Evolutionary conservation across 1,140 invertebrate species (phyloP), one percentile per base, ranked within the genome.

Genomic region (Caenorhabditis tropicalis): DNA sequence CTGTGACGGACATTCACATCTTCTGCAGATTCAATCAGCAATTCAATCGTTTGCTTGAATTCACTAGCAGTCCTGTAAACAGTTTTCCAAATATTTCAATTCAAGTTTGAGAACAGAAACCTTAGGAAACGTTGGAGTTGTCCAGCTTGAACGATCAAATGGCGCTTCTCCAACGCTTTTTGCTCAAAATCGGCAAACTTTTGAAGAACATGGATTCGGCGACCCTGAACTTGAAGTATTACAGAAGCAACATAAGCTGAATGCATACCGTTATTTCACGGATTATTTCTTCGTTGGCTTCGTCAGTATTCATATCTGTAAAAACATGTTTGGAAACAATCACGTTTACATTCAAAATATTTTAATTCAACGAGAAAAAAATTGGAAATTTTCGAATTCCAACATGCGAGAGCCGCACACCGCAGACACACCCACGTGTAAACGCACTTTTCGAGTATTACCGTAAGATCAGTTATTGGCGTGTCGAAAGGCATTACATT

Each of bases 131-230:
- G n/a, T 46, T 74, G 65, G 2, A 74, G 36, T 46, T 74, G 36
- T n/a, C 36, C 6, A 12, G 65, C 43, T 43, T 74, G 65, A 43
- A 74, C n/a, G 7, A 74, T 16, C 19, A 43, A 46, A 4, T n/a
- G 9, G 10, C 65, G 33, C 24, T 74, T 74, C 9, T 74, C 16
- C 3, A 24, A 10, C 43, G 65, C 65, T 24, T 74, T 74, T 12
- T 24, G n/a, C n/a, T 74, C 65, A 9, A 74, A 74, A 74, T 74
- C 65, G 3, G 19, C 36, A 43, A 74, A 74, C n/a, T 74, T 74
- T 15, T 74, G 65, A 46, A 74, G 65, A 4, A 74, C 65, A 12
- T 74, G 65, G 15, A 74, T n/a, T 12, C 65, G 65, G 5, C 36
- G 65, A 0, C 65, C 65, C 65, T 74, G 29, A 74, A 74, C 6